Evolutionary conservation across 2,797 vertebrate species (phyloP).

Genomic region (Dallia pectoralis): DNA sequence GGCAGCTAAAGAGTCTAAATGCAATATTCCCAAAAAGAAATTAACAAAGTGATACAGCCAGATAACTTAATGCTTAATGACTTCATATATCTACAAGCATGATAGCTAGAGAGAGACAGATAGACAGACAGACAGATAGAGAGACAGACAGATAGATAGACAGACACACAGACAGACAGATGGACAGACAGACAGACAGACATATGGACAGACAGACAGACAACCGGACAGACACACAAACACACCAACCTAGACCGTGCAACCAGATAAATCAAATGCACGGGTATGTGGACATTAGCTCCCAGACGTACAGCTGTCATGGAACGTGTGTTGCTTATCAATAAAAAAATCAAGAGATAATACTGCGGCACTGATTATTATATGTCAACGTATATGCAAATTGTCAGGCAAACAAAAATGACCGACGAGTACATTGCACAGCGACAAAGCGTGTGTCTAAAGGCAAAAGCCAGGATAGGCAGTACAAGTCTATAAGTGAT

Average conservation of each 20-base stretch:
- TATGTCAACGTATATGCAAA: constrained; percentile 2
- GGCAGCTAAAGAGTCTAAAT: no score
- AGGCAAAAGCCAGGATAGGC: not conserved
- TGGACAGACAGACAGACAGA: not conserved
- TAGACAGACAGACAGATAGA: not conserved
- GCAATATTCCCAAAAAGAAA: not conserved
- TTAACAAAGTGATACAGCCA: not conserved
- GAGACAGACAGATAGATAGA: not conserved
- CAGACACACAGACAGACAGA: not conserved
- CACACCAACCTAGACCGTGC: not conserved
- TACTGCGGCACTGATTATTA: constrained; percentile 1
- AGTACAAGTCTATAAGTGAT: not conserved
- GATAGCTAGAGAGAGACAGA: constrained; percentile 6
- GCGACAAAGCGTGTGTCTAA: not conserved
- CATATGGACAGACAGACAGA: not conserved
- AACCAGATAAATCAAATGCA: not conserved
- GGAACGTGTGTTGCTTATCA: constrained; percentile 3
- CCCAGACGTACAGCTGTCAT: not conserved
- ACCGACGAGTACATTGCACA: not conserved
- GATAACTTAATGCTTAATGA: constrained; percentile 11
- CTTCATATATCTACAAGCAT: not conserved
- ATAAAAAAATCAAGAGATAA: constrained; percentile 4
- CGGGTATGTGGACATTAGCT: not conserved
- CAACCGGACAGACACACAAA: not conserved
- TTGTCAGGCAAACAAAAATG: constrained; percentile 1